These are phyloP conservation scores for Oryzias curvinotus DNA, from an alignment of 2,113 vertebrate species.

Conservation along the genomic window DNA sequence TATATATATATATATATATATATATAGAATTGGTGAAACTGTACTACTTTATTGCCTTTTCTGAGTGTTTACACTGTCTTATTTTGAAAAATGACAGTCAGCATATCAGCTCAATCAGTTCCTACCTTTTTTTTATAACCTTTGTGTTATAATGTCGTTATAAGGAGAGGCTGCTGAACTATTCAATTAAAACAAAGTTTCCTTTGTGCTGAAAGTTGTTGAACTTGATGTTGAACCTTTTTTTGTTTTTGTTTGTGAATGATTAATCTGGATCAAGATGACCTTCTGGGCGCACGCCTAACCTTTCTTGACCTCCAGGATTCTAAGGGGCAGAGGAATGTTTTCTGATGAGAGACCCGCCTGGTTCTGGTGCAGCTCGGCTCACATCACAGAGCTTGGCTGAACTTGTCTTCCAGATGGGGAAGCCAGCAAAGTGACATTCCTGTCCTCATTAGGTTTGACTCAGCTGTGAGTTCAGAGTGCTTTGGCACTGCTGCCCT, in stretches of 20 bases:
- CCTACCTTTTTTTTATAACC: neutral
- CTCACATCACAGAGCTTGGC: constrained; percentile 1
- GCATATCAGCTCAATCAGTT: neutral
- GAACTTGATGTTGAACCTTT: constrained; percentile 43
- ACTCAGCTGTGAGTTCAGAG: constrained; percentile 60
- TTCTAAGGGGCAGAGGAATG: neutral
- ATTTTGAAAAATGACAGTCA: neutral
- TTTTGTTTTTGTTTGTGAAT: constrained; percentile 63
- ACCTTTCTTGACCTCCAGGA: constrained; percentile 23
- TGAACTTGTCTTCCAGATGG: constrained; percentile 18
- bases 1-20: neutral
- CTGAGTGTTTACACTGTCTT: neutral
- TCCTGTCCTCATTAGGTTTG: constrained; percentile 58
- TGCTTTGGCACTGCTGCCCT: constrained; percentile 16
- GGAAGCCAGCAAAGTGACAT: constrained; percentile 71
- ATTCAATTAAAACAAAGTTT: constrained; percentile 57
- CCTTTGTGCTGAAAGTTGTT: constrained; percentile 43
- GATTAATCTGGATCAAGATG: constrained; percentile 55
- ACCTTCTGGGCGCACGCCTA: constrained; percentile 35
- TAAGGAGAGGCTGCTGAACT: constrained; percentile 34
- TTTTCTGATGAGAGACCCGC: neutral
- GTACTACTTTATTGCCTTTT: too few relatives aligned
- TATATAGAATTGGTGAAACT: too few relatives aligned
- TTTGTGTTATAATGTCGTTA: constrained; percentile 34
- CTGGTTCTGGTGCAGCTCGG: constrained; percentile 18